Percentiles rank a stretch among this genome's conserved stretches.
Evolutionary conservation across 2,888 invertebrate species (phyloP).

Genomic region (Clistopyga incitator): DNA sequence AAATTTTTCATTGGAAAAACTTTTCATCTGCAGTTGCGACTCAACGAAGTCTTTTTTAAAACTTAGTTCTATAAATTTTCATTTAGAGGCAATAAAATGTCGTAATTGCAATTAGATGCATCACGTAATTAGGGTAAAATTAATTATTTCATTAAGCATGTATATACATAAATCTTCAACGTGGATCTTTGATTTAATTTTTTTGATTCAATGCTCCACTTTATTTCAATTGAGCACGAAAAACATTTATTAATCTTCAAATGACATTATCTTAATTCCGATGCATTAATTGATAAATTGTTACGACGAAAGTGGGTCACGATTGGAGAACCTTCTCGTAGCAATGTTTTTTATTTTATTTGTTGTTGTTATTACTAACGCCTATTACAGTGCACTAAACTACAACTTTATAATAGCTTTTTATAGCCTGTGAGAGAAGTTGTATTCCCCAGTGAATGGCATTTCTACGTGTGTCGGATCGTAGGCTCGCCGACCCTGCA

Average conservation of each 20-base stretch:
- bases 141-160: no score
- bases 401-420: constrained; percentile 43
- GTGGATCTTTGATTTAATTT: no score
- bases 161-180: no score
- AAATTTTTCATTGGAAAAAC: no score
- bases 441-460: constrained; percentile 64
- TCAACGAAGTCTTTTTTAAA: no score
- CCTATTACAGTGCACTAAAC: constrained; percentile 35
- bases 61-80: no score
- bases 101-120: no score
- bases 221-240: background rate
- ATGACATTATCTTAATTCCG: constrained; percentile 19
- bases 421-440: constrained; percentile 25
- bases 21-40: no score
- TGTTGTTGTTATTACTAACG: constrained; percentile 15
- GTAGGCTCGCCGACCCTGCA: constrained; percentile 61
- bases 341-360: constrained; percentile 46
- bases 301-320: constrained; percentile 60
- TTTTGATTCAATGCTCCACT: no score
- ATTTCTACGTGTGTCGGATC: constrained; percentile 38
- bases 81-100: no score
- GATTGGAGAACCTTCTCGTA: constrained; percentile 64
- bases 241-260: background rate
- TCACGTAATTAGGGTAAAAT: no score
- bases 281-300: constrained; percentile 53